Evolutionary conservation across 2,797 vertebrate genomes (phyloP).

Genomic region (Hydrocynus forskahlii): DNA sequence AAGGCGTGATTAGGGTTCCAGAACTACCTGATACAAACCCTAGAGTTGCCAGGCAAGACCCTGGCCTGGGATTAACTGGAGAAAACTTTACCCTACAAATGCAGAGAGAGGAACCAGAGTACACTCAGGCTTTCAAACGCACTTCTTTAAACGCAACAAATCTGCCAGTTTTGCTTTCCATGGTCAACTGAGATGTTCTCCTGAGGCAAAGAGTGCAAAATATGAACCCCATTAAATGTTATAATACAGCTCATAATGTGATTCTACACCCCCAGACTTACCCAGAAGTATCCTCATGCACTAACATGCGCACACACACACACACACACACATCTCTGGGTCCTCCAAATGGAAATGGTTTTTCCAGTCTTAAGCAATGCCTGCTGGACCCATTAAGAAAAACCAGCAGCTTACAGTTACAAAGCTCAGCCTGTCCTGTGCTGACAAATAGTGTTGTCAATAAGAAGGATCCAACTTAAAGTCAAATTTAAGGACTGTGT

Average conservation of each 20-base stretch:
- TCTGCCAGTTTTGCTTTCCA: constrained; percentile 12
- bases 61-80: constrained; percentile 33
- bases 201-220: constrained; percentile 13
- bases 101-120: constrained; percentile 22
- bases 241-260: constrained; percentile 28
- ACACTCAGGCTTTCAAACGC: background rate
- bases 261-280: constrained; percentile 24
- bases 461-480: background rate
- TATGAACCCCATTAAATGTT: constrained; percentile 17
- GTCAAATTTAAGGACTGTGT: background rate
- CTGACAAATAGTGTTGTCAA: constrained; percentile 6
- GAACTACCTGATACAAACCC: constrained; percentile 35
- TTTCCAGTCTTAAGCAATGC: constrained; percentile 45
- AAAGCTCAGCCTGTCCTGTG: constrained; percentile 4
- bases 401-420: constrained; percentile 14
- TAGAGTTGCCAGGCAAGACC: constrained; percentile 3
- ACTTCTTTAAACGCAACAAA: constrained; percentile 14
- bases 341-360: constrained; percentile 39
- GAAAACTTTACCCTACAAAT: constrained; percentile 11
- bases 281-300: background rate
- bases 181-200: constrained; percentile 38
- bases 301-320: constrained; percentile 9
- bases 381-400: constrained; percentile 48
- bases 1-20: constrained; percentile 36
- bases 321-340: constrained; percentile 15